Percentiles rank a stretch among this genome's conserved stretches.
phyloP scores from a whole-genome alignment of 2,113 vertebrate species.

The Pangasianodon gigas region DNA sequence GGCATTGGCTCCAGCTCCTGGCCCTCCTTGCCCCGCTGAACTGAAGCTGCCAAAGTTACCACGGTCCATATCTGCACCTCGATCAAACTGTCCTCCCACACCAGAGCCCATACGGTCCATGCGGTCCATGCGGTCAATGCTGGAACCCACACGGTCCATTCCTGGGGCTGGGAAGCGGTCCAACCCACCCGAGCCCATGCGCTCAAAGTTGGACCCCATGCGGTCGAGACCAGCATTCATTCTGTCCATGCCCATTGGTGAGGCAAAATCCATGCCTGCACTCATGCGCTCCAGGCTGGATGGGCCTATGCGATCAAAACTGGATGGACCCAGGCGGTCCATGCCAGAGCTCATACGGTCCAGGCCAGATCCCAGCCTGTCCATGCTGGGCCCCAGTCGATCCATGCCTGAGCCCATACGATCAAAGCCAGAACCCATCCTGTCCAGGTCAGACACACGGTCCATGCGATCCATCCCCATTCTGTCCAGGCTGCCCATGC shows the following conservation, averaged over 20 bases:
- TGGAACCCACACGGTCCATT: constrained; percentile 78
- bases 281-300: constrained; percentile 87
- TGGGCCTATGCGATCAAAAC: constrained; percentile 83
- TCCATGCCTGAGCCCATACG: constrained; percentile 87
- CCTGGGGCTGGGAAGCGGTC: constrained; percentile 76
- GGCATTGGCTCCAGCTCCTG: constrained; percentile 79
- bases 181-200: constrained; percentile 59
- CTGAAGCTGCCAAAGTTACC: constrained; percentile 88
- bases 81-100: constrained; percentile 86
- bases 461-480: constrained; percentile 83
- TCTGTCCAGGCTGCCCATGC: constrained; percentile 83
- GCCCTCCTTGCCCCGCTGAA: constrained; percentile 83
- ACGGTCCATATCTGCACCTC: constrained; percentile 87
- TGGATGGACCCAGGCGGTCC: constrained; percentile 84
- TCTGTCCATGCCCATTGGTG: constrained; percentile 74
- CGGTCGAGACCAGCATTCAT: constrained; percentile 76
- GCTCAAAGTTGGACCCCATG: constrained; percentile 69
- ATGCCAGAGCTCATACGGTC: constrained; percentile 88
- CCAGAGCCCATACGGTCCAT: constrained; percentile 90
- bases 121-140: constrained; percentile 85
- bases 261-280: constrained; percentile 69
- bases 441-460: constrained; percentile 83
- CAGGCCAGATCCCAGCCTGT: constrained; percentile 84
- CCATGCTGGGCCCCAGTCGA: constrained; percentile 86
- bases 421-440: constrained; percentile 86